Percentiles rank a stretch among this genome's conserved stretches.
Conservation (phyloP, 2,888 invertebrate species). For the Lasioglossum lativentre region DNA sequence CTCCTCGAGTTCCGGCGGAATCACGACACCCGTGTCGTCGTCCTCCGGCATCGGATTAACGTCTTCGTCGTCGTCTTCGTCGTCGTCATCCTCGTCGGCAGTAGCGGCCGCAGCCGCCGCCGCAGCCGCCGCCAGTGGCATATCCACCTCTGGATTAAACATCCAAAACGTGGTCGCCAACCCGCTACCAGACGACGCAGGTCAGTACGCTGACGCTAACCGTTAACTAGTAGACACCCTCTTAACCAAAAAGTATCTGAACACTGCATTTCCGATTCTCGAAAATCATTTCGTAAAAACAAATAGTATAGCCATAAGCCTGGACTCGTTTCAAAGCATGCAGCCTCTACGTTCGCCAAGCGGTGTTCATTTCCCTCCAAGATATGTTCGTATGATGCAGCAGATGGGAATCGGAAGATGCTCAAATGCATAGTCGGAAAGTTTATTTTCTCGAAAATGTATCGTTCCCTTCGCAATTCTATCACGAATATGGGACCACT, state of each 20-base stretch:
- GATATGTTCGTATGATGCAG: no score
- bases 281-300: no score
- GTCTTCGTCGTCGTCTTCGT: constrained; percentile 11
- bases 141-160: neutral
- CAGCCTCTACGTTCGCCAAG: no score
- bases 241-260: no score
- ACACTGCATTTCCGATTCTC: no score
- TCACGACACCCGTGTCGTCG: neutral
- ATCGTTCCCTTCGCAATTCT: neutral
- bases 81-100: neutral
- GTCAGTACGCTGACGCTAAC: constrained; percentile 29
- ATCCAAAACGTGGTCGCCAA: constrained; percentile 16
- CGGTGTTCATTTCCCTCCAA: no score
- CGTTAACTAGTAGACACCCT: no score
- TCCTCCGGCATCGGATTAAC: neutral
- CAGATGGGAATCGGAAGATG: no score
- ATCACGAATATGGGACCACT: neutral
- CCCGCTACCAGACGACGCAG: constrained; percentile 50
- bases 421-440: no score
- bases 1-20: neutral
- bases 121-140: constrained; percentile 10
- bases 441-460: neutral
- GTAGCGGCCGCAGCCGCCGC: constrained; percentile 26
- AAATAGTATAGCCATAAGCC: no score
- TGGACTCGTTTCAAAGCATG: no score